Evolutionary conservation across 2,888 invertebrate species (phyloP), one percentile per base, ranked within the genome.

Genomic region (Tuberolachnus salignus): DNA sequence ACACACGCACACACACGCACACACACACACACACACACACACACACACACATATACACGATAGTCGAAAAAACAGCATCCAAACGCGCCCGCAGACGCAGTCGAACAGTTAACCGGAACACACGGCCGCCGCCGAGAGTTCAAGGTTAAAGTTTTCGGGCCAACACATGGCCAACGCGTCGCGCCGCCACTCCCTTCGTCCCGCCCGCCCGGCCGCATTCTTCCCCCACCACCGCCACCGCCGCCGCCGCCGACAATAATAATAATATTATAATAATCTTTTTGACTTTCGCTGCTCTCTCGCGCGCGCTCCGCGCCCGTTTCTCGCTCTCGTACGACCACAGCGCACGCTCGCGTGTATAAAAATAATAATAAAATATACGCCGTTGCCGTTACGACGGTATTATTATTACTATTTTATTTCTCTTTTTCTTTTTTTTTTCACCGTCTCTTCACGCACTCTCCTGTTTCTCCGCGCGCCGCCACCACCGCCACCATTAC

Each of bases 51-150:
- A n/a, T n/a, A n/a, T n/a, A n/a, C n/a, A n/a, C n/a, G n/a, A n/a
- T n/a, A n/a, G n/a, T n/a, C n/a, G n/a, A 78, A 78, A 63, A 78
- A 78, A 78, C 75, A 78, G 75, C 75, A 78, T 78, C 75, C 73
- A 6, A 73, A 55, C 51, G 69, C 53, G 42, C 34, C 72, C 72
- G 61, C 72, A 34, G 34, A 34, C 55, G 55, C 75, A 66, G 55
- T 74, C 75, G 57, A 74, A 64, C 61, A 49, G 67, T 67, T 78
- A 78, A 78, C 75, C 75, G 75, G 75, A 78, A 78, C 75, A 67
- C 67, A 21, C 75, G 14, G 74, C 66, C 44, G 42, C 71, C 51
- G 26, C 49, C 72, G 75, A 78, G 75, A 78, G 75, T 78, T 78
- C 75, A 78, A 78, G 75, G 75, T 78, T 78, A 69, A 78, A 78